Percentiles rank a stretch among this genome's conserved stretches.
phyloP scores from a whole-genome alignment of 2,113 vertebrate genomes.

The Oryctolagus cuniculus region mOryCun1.1 NC_091440.1:48666501-48667000 shows the following conservation, averaged over 20 bases:
- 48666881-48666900: neutral
- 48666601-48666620: neutral
- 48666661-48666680: conserved; percentile 7
- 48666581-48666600: neutral
- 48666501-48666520: neutral
- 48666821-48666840: neutral
- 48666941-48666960: neutral
- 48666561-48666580: neutral
- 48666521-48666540: neutral
- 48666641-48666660: neutral
- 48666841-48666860: neutral
- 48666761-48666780: conserved; percentile 30
- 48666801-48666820: neutral
- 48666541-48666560: neutral
- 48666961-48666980: neutral
- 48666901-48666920: neutral
- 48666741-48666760: conserved; percentile 47
- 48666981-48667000: neutral
- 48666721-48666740: conserved; percentile 53
- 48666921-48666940: neutral
- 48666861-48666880: neutral
- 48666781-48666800: conserved; percentile 54
- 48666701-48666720: conserved; percentile 39
- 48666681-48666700: conserved; percentile 2
- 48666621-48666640: neutral